Base-by-base conservation (phyloP, 1,140 invertebrate species). In the Nymphalis io region DNA sequence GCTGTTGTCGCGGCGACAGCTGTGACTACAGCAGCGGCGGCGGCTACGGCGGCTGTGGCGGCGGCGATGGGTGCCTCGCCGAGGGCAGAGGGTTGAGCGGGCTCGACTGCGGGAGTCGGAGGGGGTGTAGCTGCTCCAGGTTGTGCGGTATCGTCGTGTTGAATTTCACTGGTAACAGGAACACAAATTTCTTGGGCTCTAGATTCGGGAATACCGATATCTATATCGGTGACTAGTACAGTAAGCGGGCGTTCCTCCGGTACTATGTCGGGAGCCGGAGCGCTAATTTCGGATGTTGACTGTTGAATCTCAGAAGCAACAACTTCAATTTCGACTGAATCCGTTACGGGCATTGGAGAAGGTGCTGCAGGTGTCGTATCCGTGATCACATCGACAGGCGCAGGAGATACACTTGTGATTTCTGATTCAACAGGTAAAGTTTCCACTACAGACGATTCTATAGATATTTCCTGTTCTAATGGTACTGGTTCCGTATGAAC, bases 101-200 rank as follows among this genome's bases (percentile, higher is more conserved):
- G 65, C 15, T 75, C 83, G 15, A 80, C 79, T 62, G 73, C 80
- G 33, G 88, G 87, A 23, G 87, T 83, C 18, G 87, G 84, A 21
- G 85, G 81, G 5, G 85, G 84, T 3, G 88, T 84, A n/a, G n/a
- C n/a, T 21, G 74, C 76, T 15, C 68, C 73, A 13, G 76, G 76
- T 60, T 74, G 82, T 44, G 75, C 75, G 57, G 53, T 72, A 16
- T 88, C 85, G 1, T 84, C 83, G 18, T 70, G 65, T n/a, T 72
- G 77, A 21, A 89, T 88, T 65, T 88, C 89, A 48, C 74, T 83
- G 2, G 87, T 84, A 51, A 89, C 82, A 6, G 87, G 83, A 44
- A 88, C 76, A 72, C 89, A 89, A 66, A 89, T 91, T 68, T 91
- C 89, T 60, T 90, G 88, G 20, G 87, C 88, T 11, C 79, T 79